Evolutionary conservation across 2,113 vertebrate genomes (phyloP).

Genomic region (Galemys pyrenaicus): DNA sequence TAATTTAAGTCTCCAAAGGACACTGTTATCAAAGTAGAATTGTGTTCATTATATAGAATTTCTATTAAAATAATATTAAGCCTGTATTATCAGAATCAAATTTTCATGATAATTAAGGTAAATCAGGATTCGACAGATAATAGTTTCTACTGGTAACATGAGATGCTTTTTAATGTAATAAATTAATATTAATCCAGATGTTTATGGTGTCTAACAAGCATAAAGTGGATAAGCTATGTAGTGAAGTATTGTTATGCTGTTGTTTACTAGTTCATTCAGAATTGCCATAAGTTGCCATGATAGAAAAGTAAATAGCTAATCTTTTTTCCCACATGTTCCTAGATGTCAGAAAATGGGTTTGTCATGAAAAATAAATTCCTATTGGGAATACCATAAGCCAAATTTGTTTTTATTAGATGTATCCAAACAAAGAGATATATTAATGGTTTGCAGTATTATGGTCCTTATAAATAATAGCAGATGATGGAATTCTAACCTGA

Average conservation of each 20-base stretch:
- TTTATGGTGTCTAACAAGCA: not conserved
- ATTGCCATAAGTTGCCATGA: not conserved
- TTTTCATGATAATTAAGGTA: constrained; percentile 20
- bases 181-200: not conserved
- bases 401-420: not conserved
- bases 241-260: not conserved
- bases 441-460: not conserved
- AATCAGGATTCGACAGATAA: not conserved
- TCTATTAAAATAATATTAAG: not conserved
- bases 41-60: not conserved
- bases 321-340: not conserved
- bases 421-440: not conserved
- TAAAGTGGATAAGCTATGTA: not conserved
- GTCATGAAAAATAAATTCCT: not conserved
- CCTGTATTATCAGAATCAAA: not conserved
- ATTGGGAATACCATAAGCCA: not conserved
- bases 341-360: not conserved
- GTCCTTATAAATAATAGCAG: not conserved
- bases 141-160: not conserved
- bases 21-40: not conserved
- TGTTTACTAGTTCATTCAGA: not conserved
- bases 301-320: not conserved
- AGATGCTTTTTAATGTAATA: not conserved
- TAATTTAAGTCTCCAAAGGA: not conserved
- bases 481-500: not conserved